Conservation (phyloP, 2,888 invertebrate species). For the Tetragonula carbonaria region DNA sequence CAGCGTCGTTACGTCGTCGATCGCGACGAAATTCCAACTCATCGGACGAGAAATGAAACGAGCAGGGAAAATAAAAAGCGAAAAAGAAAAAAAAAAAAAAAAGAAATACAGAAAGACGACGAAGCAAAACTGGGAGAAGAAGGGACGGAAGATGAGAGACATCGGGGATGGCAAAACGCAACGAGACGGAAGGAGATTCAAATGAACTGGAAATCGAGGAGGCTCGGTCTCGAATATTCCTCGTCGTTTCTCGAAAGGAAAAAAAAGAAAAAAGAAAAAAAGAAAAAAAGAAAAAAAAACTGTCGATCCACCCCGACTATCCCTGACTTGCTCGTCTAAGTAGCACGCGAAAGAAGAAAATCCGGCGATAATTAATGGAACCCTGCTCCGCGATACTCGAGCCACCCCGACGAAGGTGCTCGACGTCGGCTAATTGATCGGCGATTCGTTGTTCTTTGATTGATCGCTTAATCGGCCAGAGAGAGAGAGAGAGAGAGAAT, state of each 20-base stretch:
- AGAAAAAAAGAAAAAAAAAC: background rate
- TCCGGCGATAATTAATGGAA: conserved; percentile 78
- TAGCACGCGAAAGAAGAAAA: conserved; percentile 20
- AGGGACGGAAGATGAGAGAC: background rate
- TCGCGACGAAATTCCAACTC: conserved; percentile 39
- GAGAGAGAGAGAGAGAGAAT: background rate
- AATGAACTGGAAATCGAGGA: conserved; percentile 62
- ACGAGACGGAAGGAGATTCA: conserved; percentile 58
- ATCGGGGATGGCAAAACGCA: conserved; percentile 41
- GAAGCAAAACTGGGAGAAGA: background rate
- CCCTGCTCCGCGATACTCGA: conserved; percentile 18
- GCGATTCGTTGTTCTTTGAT: conserved; percentile 72
- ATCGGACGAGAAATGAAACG: background rate
- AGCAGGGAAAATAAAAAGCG: too few species aligned
- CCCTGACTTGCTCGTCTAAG: background rate
- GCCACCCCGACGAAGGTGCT: conserved; percentile 62
- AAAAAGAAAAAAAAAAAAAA: too few species aligned
- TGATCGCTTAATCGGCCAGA: conserved; percentile 76
- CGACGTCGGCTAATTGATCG: conserved; percentile 77
- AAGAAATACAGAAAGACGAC: too few species aligned
- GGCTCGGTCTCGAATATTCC: conserved; percentile 47
- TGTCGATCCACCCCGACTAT: conserved; percentile 8
- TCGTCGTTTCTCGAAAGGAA: conserved; percentile 11
- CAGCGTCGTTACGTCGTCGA: conserved; percentile 51
- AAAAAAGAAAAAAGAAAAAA: too few species aligned